These are phyloP conservation scores for Nephrotoma guestfalica DNA, from an alignment of 2,888 invertebrate genomes.

Conservation along the genomic window DNA sequence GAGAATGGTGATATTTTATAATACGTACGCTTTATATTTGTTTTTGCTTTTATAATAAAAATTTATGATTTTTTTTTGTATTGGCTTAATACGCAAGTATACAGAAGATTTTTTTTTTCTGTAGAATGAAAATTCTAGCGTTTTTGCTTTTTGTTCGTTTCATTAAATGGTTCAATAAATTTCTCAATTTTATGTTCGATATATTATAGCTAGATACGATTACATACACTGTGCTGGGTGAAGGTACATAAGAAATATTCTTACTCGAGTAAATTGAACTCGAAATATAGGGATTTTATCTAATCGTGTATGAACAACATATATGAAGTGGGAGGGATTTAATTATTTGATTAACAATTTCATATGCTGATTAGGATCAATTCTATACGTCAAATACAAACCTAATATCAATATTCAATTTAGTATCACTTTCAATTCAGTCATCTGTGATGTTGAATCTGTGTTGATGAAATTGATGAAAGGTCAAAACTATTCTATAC, in stretches of 20 bases:
- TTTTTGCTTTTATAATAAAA: neutral
- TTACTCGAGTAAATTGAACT: neutral
- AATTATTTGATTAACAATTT: too few relatives aligned
- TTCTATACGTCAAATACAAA: too few relatives aligned
- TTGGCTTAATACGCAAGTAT: neutral
- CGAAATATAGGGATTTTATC: neutral
- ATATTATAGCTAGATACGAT: neutral
- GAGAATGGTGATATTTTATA: neutral
- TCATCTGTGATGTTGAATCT: too few relatives aligned
- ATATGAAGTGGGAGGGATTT: too few relatives aligned
- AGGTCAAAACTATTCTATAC: too few relatives aligned
- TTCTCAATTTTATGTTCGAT: neutral
- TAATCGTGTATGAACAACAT: neutral
- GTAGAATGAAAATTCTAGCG: neutral
- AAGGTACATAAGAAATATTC: neutral
- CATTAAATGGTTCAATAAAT: neutral
- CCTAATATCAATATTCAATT: too few relatives aligned
- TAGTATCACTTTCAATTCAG: too few relatives aligned
- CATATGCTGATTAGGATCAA: too few relatives aligned
- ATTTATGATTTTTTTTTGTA: neutral
- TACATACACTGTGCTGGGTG: neutral
- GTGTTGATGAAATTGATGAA: too few relatives aligned
- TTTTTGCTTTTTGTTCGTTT: neutral
- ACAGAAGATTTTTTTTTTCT: neutral
- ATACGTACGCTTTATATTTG: neutral